Base-by-base conservation (phyloP, 1,140 invertebrate species). In the Zophobas atratus region DNA sequence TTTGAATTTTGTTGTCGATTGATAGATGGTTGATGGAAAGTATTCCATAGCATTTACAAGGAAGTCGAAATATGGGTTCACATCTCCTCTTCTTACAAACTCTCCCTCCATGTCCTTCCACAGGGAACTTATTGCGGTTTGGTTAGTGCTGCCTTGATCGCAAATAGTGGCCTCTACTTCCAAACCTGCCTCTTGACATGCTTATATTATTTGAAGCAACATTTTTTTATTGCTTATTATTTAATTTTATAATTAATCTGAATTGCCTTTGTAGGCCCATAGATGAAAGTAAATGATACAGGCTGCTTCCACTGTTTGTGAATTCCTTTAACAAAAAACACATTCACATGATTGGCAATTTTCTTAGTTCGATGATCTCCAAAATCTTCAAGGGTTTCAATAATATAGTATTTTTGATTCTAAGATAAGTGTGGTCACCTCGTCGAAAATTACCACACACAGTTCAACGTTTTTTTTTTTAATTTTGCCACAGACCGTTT, bases 291-390 rank as follows among this genome's bases (percentile, higher is more conserved):
- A 49, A 77, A 79, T 43, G 77, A 70, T 6, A 81, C n/a, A 34
- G 70, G 35, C 70, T 79, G 77, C 53, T 79, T 81, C 46, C 71
- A 81, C 5, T 5, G 32, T 51, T 51, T 70, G 1, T 43, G 8
- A n/a, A 81, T 32, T 8, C 79, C 77, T 33, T 70, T 51, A 36
- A 76, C n/a, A 76, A 80, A 75, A 53, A 80, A 80, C 33, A 80
- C 79, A 33, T 76, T 70, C 20, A 76, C 77, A 78, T 78, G 78
- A 78, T 75, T 71, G 43, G 51, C 48, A 56, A 20, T 51, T 48
- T 48, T 51, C 55, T 71, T 81, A 48, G 33, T 79, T 49, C 81
- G 36, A 46, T 46, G 3, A 4, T 4, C 43, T 8, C 43, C 43
- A 46, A 4, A 4, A 8, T 46, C 43, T 3, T 3, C 3, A 46